These are phyloP conservation scores for Malthinus seriepunctatus DNA, from an alignment of 2,888 invertebrate genomes.

Conservation along the genomic window DNA sequence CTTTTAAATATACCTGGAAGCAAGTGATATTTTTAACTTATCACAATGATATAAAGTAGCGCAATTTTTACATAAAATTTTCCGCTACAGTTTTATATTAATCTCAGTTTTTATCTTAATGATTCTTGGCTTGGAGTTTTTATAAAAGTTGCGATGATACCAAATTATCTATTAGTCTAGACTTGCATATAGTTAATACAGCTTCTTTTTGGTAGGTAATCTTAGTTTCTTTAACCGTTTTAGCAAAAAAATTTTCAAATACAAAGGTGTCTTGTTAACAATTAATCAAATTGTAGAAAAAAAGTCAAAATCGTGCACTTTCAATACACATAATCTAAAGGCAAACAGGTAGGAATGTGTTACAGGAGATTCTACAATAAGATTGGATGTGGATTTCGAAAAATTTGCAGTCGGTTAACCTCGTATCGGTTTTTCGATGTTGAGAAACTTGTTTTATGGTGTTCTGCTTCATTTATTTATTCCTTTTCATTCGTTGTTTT, in stretches of 20 bases:
- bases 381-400: conserved; percentile 41
- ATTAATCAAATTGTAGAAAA: conserved; percentile 10
- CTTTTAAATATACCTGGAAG: conserved; percentile 48
- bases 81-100: conserved; percentile 57
- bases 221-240: no score
- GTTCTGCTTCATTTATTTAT: conserved; percentile 41
- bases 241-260: background rate
- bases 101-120: conserved; percentile 56
- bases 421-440: conserved; percentile 40
- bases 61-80: conserved; percentile 57
- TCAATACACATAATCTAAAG: conserved; percentile 23
- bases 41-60: conserved; percentile 55
- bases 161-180: conserved; percentile 27
- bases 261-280: conserved; percentile 1
- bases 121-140: conserved; percentile 56
- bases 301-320: conserved; percentile 23
- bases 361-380: conserved; percentile 37
- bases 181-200: conserved; percentile 5
- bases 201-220: no score
- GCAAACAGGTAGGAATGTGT: conserved; percentile 30
- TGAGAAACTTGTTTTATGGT: conserved; percentile 40
- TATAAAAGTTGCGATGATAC: conserved; percentile 44
- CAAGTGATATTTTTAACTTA: conserved; percentile 55
- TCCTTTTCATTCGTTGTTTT: conserved; percentile 32
- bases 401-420: conserved; percentile 38